Evolutionary conservation across 2,113 vertebrate genomes (phyloP).

Genomic region (Alligator mississippiensis): DNA sequence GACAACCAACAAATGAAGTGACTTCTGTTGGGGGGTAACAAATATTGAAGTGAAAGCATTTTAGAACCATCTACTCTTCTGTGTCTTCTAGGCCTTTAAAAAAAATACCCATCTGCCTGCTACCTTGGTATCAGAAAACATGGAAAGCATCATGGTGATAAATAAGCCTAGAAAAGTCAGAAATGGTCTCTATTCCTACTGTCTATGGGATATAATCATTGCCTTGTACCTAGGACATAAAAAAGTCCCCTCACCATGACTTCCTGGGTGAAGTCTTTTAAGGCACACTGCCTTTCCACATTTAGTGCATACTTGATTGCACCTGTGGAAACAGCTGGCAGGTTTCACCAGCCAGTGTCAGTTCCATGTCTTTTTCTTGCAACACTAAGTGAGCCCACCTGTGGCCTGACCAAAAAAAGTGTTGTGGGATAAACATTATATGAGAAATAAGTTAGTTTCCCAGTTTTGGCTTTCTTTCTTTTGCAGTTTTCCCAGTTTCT

Average conservation of each 20-base stretch:
- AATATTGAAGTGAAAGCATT: slow-evolving; percentile 61
- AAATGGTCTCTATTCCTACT: neutral
- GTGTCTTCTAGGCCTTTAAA: neutral
- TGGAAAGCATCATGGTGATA: neutral
- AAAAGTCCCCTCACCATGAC: neutral
- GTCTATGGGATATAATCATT: accelerated
- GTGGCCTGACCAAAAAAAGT: neutral
- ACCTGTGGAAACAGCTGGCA: neutral
- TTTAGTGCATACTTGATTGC: neutral
- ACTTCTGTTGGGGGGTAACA: slow-evolving; percentile 38
- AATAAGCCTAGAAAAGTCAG: neutral
- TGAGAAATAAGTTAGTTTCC: neutral
- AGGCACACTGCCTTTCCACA: accelerated
- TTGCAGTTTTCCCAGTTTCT: neutral
- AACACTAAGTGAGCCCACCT: neutral
- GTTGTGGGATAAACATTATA: neutral
- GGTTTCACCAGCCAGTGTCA: neutral
- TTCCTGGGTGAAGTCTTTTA: neutral
- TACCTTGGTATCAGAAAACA: neutral
- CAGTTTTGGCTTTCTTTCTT: neutral
- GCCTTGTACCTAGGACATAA: neutral
- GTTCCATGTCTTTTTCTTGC: neutral
- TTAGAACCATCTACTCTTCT: slow-evolving; percentile 33
- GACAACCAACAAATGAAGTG: slow-evolving; percentile 38
- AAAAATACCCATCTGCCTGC: neutral